Conservation (phyloP, 1,140 invertebrate genomes). For the Zophobas atratus region DNA sequence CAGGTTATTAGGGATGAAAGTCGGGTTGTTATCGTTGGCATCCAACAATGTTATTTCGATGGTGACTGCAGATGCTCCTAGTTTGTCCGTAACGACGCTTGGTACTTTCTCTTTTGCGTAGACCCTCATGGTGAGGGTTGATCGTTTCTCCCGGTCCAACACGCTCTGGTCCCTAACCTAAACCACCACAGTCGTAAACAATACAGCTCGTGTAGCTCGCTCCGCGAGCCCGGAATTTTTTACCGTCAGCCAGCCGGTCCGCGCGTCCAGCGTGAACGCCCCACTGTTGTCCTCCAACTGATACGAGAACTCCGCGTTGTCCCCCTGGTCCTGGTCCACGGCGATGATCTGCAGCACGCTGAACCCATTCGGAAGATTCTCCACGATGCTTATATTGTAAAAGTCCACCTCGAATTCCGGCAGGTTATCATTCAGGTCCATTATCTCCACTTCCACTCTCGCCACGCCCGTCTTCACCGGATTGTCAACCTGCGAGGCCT, state of each 20-base stretch:
- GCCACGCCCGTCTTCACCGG: slow-evolving; percentile 81
- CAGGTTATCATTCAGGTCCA: slow-evolving; percentile 88
- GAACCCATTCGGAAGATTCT: slow-evolving; percentile 90
- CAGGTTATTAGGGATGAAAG: slow-evolving; percentile 85
- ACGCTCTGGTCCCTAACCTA: slow-evolving; percentile 74
- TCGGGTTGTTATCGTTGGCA: slow-evolving; percentile 90
- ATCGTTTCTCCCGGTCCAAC: slow-evolving; percentile 83
- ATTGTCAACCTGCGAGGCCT: slow-evolving; percentile 84
- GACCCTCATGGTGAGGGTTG: slow-evolving; percentile 80
- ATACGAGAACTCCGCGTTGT: slow-evolving; percentile 88
- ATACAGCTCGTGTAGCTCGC: too few relatives aligned
- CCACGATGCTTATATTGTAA: slow-evolving; percentile 93
- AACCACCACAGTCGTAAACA: slow-evolving; percentile 59
- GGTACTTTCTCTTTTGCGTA: slow-evolving; percentile 82
- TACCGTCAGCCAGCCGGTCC: slow-evolving; percentile 89
- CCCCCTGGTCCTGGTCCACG: slow-evolving; percentile 84
- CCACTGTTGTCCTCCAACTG: slow-evolving; percentile 81
- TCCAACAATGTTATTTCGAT: slow-evolving; percentile 86
- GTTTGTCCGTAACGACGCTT: slow-evolving; percentile 72
- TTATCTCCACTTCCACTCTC: slow-evolving; percentile 82
- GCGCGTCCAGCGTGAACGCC: slow-evolving; percentile 85
- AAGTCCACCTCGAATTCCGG: slow-evolving; percentile 90
- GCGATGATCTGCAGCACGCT: slow-evolving; percentile 88
- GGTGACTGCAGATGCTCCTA: slow-evolving; percentile 76
- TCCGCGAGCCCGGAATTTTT: too few relatives aligned